Evolutionary conservation across 2,797 vertebrate species (phyloP).

Genomic region (Tympanoctomys barrerae): DNA sequence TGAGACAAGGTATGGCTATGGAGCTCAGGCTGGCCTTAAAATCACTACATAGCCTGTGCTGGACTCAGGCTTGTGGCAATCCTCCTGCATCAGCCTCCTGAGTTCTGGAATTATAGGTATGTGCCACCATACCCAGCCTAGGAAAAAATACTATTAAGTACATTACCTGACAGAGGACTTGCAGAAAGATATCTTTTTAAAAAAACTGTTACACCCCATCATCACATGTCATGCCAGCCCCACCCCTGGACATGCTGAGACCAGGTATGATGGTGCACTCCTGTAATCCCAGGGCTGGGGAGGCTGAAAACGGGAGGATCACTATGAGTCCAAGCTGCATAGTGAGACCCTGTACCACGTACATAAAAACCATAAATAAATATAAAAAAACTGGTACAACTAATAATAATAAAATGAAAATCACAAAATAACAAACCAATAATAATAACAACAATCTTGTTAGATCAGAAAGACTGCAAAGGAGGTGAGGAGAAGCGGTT

Average conservation of each 20-base stretch:
- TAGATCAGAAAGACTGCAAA: background rate
- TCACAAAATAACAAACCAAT: background rate
- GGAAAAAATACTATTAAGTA: background rate
- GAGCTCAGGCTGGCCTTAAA: background rate
- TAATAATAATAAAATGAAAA: background rate
- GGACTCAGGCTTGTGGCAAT: background rate
- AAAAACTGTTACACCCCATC: background rate
- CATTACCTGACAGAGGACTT: constrained; percentile 32
- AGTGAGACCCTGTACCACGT: too few relatives aligned
- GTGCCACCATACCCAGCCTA: background rate
- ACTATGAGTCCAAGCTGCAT: too few relatives aligned
- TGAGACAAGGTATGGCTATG: background rate
- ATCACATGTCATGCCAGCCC: too few relatives aligned
- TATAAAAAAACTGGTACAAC: background rate
- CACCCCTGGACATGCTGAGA: too few relatives aligned
- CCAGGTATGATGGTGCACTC: too few relatives aligned
- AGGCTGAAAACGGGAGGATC: too few relatives aligned
- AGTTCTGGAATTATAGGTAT: background rate
- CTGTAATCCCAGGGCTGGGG: too few relatives aligned
- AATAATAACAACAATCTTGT: background rate
- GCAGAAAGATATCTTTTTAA: background rate
- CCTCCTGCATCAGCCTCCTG: background rate
- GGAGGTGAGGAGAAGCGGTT: background rate
- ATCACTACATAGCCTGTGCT: background rate
- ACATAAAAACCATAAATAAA: too few relatives aligned